Evolutionary conservation across 2,888 invertebrate genomes (phyloP), one percentile per base, ranked within the genome.

Genomic region (Octonoba sinensis): DNA sequence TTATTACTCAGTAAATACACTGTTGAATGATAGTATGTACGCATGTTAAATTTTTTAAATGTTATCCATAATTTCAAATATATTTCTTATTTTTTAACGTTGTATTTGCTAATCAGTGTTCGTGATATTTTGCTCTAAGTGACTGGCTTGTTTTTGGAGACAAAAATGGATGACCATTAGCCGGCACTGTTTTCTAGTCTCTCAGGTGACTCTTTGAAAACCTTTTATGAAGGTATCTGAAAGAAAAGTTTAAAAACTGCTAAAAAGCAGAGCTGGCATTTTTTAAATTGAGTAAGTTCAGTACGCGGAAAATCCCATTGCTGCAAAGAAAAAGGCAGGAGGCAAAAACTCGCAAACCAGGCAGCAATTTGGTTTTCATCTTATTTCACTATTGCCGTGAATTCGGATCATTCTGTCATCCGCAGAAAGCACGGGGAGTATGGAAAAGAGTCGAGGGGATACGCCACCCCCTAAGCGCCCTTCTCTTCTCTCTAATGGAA

Each of bases 351-450:
- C 56, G 49, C 47, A 60, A 81, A 69, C 54, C 73, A 69, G 59
- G 67, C 73, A 66, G 79, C 81, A 69, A 75, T 81, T 81, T 81
- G 74, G 74, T 74, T 69, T 74, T 64, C n/a, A 67, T 81, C 79
- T 75, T 82, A 74, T 82, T 75, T 75, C 70, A 74, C 70, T 75
- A 51, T 69, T 73, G 59, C 73, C 81, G 69, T 47, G 81, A 60
- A 75, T 82, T 75, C 64, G 70, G 70, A 74, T 56, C 70, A 57
- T 70, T 75, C 74, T 82, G 81, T 82, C 81, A 82, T 70, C 70
- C 51, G 20, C 81, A 81, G 81, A 62, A 44, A 46, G 18, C 36
- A 62, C 36, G 22, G 18, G 62, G 64, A 62, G 62, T 65, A 65
- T 49, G 65, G 65, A 73, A 65, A 62, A 69, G 76, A 18, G 27